phyloP scores from a whole-genome alignment of 2,888 invertebrate genomes.

The Elysia crispata region DNA sequence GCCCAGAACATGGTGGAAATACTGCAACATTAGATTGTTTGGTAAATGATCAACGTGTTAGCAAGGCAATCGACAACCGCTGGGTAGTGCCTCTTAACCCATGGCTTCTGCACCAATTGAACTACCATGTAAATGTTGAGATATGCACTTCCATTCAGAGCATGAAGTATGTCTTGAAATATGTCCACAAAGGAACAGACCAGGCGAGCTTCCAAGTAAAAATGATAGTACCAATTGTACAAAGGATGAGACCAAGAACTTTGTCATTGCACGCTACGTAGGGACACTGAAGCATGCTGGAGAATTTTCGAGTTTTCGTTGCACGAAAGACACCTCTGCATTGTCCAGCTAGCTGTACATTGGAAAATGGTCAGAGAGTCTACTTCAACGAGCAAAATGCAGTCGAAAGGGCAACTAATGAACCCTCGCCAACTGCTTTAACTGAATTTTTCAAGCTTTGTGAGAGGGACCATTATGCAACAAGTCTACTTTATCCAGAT shows the following conservation, averaged over 20 bases:
- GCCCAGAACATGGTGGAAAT: conserved; percentile 34
- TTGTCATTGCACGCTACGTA: conserved; percentile 69
- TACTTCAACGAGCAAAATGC: no score
- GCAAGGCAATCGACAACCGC: conserved; percentile 42
- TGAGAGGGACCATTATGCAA: no score
- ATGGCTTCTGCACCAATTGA: conserved; percentile 61
- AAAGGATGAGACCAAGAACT: conserved; percentile 69
- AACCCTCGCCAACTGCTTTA: no score
- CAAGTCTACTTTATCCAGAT: no score
- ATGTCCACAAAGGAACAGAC: conserved; percentile 74
- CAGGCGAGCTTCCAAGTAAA: conserved; percentile 33
- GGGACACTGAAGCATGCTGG: conserved; percentile 74
- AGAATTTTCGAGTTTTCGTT: no score
- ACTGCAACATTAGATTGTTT: neutral
- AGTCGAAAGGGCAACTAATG: no score
- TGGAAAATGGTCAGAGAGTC: no score
- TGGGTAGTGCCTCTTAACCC: conserved; percentile 56
- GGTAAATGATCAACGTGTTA: conserved; percentile 1
- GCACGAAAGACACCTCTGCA: no score
- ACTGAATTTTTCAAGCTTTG: no score
- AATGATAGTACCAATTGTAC: neutral
- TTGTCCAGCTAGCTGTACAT: no score
- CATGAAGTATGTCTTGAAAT: conserved; percentile 62
- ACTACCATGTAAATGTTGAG: conserved; percentile 75
- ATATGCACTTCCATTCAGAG: conserved; percentile 76